Conservation (phyloP, 2,113 vertebrate species). For the Ochotona princeps region DNA sequence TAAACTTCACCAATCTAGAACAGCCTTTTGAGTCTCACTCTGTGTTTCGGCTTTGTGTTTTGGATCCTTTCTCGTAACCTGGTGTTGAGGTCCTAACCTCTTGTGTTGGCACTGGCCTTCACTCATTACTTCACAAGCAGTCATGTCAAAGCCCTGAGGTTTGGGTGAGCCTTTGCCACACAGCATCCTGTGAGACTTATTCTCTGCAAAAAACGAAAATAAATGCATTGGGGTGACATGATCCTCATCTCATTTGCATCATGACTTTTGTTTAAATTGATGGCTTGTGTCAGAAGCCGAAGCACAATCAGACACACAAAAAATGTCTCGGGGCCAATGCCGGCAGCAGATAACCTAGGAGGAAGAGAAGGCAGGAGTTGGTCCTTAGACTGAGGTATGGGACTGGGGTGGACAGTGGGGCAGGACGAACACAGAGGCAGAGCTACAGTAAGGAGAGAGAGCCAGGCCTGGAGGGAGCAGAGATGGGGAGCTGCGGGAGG, state of each 20-base stretch:
- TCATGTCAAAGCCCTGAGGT: background rate
- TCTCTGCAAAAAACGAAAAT: background rate
- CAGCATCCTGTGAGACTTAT: background rate
- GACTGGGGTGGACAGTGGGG: background rate
- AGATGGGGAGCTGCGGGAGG: too few species aligned
- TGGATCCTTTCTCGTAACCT: background rate
- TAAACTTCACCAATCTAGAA: background rate
- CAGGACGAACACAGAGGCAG: background rate
- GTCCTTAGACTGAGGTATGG: background rate
- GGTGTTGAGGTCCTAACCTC: background rate
- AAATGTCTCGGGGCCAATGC: background rate
- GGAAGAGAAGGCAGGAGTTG: background rate
- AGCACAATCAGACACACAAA: background rate
- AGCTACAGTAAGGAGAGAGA: background rate
- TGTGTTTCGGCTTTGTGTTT: background rate
- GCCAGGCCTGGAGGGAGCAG: background rate
- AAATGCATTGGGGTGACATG: background rate
- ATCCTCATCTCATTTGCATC: background rate
- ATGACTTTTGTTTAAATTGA: conserved; percentile 5
- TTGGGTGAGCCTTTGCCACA: background rate
- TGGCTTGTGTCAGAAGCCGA: background rate
- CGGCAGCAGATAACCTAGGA: background rate
- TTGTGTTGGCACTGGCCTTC: background rate
- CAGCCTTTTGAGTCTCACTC: background rate
- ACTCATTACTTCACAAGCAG: background rate